Evolutionary conservation across 2,113 vertebrate species (phyloP).

Genomic region (Colistium nudipinnis): DNA sequence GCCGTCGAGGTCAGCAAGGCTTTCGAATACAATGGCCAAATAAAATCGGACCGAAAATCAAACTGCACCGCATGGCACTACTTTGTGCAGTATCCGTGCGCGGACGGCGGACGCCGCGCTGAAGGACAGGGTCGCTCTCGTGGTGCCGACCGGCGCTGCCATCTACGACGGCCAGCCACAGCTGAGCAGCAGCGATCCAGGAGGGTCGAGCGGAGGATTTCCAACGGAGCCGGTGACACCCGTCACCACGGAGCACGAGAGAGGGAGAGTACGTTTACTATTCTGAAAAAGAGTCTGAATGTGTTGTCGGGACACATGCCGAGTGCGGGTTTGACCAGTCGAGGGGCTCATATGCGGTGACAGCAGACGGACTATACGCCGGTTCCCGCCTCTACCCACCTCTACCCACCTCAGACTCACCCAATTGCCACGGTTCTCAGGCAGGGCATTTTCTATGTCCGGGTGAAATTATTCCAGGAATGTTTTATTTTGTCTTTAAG

Average conservation of each 20-base stretch:
- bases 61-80: too few species aligned
- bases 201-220: slow-evolving; percentile 39
- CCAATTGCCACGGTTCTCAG: slow-evolving; percentile 50
- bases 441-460: slow-evolving; percentile 34
- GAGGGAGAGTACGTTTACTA: slow-evolving; percentile 9
- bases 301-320: too few species aligned
- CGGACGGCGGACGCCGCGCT: too few species aligned
- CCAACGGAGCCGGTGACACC: slow-evolving; percentile 55
- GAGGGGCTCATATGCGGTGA: slow-evolving; percentile 55
- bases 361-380: slow-evolving; percentile 39
- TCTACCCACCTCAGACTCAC: slow-evolving; percentile 24
- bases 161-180: slow-evolving; percentile 47
- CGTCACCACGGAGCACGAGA: slow-evolving; percentile 43
- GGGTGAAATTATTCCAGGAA: slow-evolving; percentile 36
- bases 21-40: too few species aligned
- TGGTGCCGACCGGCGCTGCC: slow-evolving; percentile 14
- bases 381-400: too few species aligned
- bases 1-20: too few species aligned
- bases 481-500: slow-evolving; percentile 17
- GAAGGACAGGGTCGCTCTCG: slow-evolving; percentile 10
- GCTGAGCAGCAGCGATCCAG: slow-evolving; percentile 42
- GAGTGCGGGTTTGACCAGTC: too few species aligned
- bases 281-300: slow-evolving; percentile 17
- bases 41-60: too few species aligned
- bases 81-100: too few species aligned